Conservation (phyloP, 2,888 invertebrate genomes). For the Andrena hattorfiana region DNA sequence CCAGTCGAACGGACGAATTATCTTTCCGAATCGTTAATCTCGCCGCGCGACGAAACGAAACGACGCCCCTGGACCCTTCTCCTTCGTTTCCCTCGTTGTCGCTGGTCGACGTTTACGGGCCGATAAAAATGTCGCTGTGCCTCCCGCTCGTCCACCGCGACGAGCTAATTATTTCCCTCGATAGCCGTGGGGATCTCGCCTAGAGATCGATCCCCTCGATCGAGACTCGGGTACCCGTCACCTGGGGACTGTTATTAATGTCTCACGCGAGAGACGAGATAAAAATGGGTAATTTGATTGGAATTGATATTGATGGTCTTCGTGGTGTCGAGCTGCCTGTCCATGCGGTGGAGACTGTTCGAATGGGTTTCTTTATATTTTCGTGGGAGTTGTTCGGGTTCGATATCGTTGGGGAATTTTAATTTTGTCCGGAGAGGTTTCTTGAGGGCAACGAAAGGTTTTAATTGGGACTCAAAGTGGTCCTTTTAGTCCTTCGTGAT, state of each 20-base stretch:
- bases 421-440: no score
- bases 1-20: conserved; percentile 69
- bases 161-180: conserved; percentile 58
- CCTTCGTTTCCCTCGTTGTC: conserved; percentile 9
- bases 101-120: conserved; percentile 44
- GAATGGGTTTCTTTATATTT: background rate
- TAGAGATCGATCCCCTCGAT: conserved; percentile 13
- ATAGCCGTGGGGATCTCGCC: conserved; percentile 18
- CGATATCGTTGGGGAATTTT: no score
- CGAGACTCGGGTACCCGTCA: conserved; percentile 35
- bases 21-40: conserved; percentile 77
- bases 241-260: conserved; percentile 22
- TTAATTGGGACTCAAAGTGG: no score
- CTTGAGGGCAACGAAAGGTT: no score
- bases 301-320: conserved; percentile 35
- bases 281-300: conserved; percentile 27
- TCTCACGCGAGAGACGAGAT: conserved; percentile 12
- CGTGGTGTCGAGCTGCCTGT: background rate
- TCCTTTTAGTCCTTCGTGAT: no score
- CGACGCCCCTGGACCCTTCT: conserved; percentile 31
- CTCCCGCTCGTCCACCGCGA: conserved; percentile 11
- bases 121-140: conserved; percentile 48
- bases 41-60: conserved; percentile 63
- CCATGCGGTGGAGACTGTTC: no score
- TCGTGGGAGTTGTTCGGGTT: no score